Evolutionary conservation across 2,888 invertebrate species (phyloP), one percentile per base, ranked within the genome.

Genomic region (Eustalomyia histrio): DNA sequence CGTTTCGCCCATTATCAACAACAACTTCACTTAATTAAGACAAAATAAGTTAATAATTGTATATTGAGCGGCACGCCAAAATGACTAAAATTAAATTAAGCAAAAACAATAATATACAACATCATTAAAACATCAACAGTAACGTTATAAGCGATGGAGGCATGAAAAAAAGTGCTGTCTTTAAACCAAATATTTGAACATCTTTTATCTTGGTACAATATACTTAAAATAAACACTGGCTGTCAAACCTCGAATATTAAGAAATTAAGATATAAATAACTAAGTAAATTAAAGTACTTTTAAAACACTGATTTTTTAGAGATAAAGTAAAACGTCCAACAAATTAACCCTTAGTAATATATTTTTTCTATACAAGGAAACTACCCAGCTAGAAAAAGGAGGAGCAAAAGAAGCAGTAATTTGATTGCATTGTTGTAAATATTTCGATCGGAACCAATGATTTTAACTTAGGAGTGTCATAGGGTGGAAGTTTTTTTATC

Each of bases 51-150:
- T 47, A 47, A 47, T 47, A 47, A 47, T 47, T 47, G 43, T 4
- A n/a, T 47, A n/a, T 47, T n/a, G 43, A 47, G n/a, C 43, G 43
- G n/a, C 43, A 47, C n/a, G n/a, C 43, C 43, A 47, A 47, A 47
- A 10, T 39, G 39, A 5, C 43, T n/a, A 14, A 47, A 47, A 47
- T 47, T 47, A n/a, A 47, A 47, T 47, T 47, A 47, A 47, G 16
- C 43, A 47, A 4, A 39, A 47, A n/a, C 43, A 47, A n/a, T n/a
- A 47, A 47, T 12, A 12, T 12, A 47, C 43, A 47, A 14, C 43
- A 47, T 2, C 43, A 39, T 3, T 39, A 39, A 39, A 29, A 7
- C 14, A 12, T 39, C 12, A 39, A 12, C 39, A 39, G 2, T 39
- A 14, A 10, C 12, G 14, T 39, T 14, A 39, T 12, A 39, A 39